A percentile compares a stretch with the other conserved stretches of the same genome.
These are phyloP conservation scores for Xenopus tropicalis DNA, from an alignment of 2,113 vertebrate genomes.

Conservation along the genomic window DNA sequence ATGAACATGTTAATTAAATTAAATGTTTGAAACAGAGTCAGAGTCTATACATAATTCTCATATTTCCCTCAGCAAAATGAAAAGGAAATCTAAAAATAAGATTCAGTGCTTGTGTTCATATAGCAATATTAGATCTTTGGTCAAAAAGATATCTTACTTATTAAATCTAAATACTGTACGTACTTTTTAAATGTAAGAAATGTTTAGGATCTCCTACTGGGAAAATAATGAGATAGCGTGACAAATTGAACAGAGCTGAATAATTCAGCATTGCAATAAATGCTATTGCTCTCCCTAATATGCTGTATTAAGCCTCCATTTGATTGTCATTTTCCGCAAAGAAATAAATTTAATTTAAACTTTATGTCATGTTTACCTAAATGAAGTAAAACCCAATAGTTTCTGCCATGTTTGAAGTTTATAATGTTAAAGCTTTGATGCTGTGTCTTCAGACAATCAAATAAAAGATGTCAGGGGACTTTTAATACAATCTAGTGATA, in stretches of 20 bases:
- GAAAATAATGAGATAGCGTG: neutral
- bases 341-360: conserved; percentile 55
- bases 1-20: too few species aligned
- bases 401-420: conserved; percentile 52
- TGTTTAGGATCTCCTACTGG: neutral
- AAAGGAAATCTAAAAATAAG: too few species aligned
- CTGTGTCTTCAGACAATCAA: conserved; percentile 62
- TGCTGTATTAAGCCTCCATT: conserved; percentile 50
- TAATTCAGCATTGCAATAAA: neutral
- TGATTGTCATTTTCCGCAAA: conserved; percentile 42
- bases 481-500: conserved; percentile 62
- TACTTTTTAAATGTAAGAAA: neutral
- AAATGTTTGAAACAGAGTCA: too few species aligned
- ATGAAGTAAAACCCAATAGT: conserved; percentile 45
- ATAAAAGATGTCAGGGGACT: conserved; percentile 62
- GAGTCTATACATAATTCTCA: too few species aligned
- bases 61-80: too few species aligned
- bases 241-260: neutral
- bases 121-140: too few species aligned
- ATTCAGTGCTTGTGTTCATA: too few species aligned
- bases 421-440: conserved; percentile 48
- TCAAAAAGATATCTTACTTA: neutral
- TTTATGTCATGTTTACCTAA: conserved; percentile 52
- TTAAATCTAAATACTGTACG: neutral
- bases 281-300: neutral